Evolutionary conservation across 1,140 invertebrate genomes (phyloP), one percentile per base, ranked within the genome.

Genomic region (Colletes gigas): DNA sequence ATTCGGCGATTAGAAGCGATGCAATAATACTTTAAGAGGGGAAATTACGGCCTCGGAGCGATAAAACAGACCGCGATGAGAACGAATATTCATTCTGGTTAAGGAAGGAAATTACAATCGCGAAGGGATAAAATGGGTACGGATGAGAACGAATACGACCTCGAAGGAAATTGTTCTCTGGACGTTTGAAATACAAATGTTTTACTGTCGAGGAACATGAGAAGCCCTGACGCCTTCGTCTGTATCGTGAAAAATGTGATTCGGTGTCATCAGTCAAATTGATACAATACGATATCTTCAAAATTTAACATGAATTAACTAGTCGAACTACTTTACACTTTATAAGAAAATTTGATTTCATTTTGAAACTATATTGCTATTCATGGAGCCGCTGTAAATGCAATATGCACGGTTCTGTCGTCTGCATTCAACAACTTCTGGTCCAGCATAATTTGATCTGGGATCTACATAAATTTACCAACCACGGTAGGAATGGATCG

Each of bases 31-130:
- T 7, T 12, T 19, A 19, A n/a, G 17, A 41, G 55, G 8, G n/a
- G 17, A 59, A 66, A 67, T 79, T 74, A n/a, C 70, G 41, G 55
- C 47, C n/a, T 17, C n/a, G 12, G 8, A 15, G 17, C 41, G 60
- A 50, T 74, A 60, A 80, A 73, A 74, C 44, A 67, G 8, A 17
- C 15, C 7, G 68, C 59, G 19, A 65, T 41, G 78, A 52, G 44
- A 67, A 74, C 62, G 70, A 80, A 80, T 80, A 80, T 78, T 78
- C 69, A 4, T 30, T 50, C 21, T 73, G 77, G 73, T 79, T 79
- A 79, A 73, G 60, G 52, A 57, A 73, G 50, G 60, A 73, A 79
- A 73, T 79, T 79, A 79, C 77, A 50, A 73, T 73, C 69, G 69
- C 69, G 30, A 52, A 15, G 41, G 60, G 39, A 72, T 78, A 65